These are phyloP conservation scores for Agrotis exclamationis DNA, from an alignment of 2,888 invertebrate species.

Conservation along the genomic window DNA sequence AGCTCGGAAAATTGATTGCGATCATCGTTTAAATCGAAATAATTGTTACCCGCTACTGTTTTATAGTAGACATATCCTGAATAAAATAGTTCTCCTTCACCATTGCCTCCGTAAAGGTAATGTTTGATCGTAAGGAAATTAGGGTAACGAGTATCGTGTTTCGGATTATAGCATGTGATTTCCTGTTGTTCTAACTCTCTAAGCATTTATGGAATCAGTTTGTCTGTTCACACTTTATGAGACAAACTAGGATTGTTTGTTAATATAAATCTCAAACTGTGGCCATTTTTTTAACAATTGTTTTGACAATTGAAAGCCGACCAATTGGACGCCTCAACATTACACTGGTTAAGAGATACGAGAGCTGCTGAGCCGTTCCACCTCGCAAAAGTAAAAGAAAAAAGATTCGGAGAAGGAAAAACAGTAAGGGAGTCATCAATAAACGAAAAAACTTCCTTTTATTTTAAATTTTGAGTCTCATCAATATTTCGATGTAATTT, in stretches of 20 bases:
- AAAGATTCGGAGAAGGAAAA: no score
- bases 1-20: constrained; percentile 47
- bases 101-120: background rate
- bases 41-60: constrained; percentile 44
- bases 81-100: constrained; percentile 2
- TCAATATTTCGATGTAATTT: no score
- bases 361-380: no score
- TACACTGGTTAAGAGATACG: no score
- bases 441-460: no score
- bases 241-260: background rate
- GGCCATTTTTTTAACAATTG: no score
- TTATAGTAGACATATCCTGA: constrained; percentile 26
- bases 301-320: no score
- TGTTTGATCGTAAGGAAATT: constrained; percentile 9
- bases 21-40: constrained; percentile 42
- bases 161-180: background rate
- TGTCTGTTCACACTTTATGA: background rate
- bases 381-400: no score
- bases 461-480: no score
- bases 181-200: background rate
- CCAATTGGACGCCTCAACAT: no score
- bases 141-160: background rate
- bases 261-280: no score
- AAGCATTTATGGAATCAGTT: background rate
- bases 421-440: no score